phyloP scores from a whole-genome alignment of 2,113 vertebrate genomes.

The Halichoerus grypus region DNA sequence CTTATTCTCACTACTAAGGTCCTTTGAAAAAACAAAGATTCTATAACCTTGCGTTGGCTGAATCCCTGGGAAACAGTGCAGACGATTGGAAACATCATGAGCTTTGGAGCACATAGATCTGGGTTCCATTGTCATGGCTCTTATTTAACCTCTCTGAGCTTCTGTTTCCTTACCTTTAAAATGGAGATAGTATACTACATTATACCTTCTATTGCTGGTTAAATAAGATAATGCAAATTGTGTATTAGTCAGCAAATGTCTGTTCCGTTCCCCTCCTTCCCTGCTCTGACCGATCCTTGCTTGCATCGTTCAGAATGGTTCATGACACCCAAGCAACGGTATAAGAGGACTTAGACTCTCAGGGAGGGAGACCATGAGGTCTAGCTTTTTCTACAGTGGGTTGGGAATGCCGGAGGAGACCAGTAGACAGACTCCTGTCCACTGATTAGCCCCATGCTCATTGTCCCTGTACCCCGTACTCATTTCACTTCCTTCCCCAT shows the following conservation, averaged over 20 bases:
- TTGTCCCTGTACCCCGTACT: not conserved
- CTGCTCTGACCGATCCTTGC: not conserved
- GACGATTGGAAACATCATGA: not conserved
- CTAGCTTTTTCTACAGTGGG: no score
- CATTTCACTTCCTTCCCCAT: not conserved
- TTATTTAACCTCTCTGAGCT: not conserved
- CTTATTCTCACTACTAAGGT: not conserved
- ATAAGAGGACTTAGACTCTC: not conserved
- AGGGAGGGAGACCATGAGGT: not conserved
- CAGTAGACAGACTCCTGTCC: not conserved
- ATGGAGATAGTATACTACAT: not conserved
- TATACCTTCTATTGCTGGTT: not conserved
- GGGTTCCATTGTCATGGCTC: conserved; percentile 34
- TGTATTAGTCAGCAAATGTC: no score
- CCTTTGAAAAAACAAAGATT: not conserved
- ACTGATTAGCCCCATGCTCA: no score
- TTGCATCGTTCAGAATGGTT: not conserved
- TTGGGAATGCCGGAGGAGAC: not conserved
- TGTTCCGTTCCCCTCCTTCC: not conserved
- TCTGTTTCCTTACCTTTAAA: not conserved
- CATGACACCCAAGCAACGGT: not conserved
- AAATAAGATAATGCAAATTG: not conserved
- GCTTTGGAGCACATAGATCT: not conserved
- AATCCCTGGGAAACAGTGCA: not conserved
- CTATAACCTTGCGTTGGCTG: not conserved